Percentiles rank a stretch among this genome's conserved stretches.
These are phyloP conservation scores for Ichneumon xanthorius DNA, from an alignment of 2,888 invertebrate genomes.

Conservation along the genomic window DNA sequence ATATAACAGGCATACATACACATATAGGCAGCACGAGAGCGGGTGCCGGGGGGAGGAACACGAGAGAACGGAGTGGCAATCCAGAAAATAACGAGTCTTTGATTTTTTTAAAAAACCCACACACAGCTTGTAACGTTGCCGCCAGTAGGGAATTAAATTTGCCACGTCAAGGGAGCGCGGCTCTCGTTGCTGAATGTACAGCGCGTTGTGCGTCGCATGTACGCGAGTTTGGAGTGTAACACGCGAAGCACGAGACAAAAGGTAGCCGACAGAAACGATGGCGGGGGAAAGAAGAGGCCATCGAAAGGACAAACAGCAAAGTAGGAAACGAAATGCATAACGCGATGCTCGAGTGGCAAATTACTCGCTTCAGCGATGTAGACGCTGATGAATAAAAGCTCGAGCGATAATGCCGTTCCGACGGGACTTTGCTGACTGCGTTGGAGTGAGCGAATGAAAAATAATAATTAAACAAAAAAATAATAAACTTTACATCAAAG, in stretches of 20 bases:
- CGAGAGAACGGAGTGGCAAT: constrained; percentile 1
- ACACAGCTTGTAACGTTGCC: background rate
- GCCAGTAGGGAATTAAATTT: constrained; percentile 34
- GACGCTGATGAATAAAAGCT: constrained; percentile 38
- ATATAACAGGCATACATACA: too few relatives aligned
- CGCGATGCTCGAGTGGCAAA: constrained; percentile 41
- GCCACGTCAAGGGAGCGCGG: background rate
- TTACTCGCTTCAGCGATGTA: constrained; percentile 38
- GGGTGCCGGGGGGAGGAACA: too few relatives aligned
- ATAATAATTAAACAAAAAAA: background rate
- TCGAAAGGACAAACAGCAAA: constrained; percentile 21
- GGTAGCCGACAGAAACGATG: background rate
- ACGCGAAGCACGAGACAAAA: constrained; percentile 4
- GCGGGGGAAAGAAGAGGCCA: constrained; percentile 9
- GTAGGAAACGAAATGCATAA: constrained; percentile 28
- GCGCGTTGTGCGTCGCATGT: background rate
- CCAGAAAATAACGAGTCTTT: constrained; percentile 46
- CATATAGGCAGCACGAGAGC: too few relatives aligned
- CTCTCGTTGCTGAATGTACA: background rate
- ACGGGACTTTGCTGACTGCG: background rate
- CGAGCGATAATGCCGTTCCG: constrained; percentile 28
- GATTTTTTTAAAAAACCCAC: constrained; percentile 2
- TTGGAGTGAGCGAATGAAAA: background rate
- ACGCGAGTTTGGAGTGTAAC: background rate
- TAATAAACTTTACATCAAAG: background rate